Evolutionary conservation across 2,113 vertebrate genomes (phyloP).

Genomic region (Tor tambroides): DNA sequence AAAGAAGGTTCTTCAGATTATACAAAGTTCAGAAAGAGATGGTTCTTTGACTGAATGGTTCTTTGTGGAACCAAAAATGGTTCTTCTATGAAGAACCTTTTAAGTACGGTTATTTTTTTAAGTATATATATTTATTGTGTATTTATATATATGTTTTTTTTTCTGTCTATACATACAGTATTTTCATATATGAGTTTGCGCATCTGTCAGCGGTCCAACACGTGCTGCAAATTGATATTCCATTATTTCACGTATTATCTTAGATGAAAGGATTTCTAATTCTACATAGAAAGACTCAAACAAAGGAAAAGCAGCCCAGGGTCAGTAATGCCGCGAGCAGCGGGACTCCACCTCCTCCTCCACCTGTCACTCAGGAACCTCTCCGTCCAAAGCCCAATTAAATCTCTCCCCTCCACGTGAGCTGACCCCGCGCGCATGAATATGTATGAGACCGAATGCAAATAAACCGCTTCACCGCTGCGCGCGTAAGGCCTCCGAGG

Average conservation of each 20-base stretch:
- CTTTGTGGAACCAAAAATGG: no score
- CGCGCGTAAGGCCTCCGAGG: constrained; percentile 48
- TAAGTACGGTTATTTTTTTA: no score
- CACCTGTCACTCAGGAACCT: constrained; percentile 79
- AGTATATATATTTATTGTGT: no score
- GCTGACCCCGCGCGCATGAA: constrained; percentile 79
- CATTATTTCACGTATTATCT: constrained; percentile 49
- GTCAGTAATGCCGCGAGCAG: constrained; percentile 73
- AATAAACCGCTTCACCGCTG: constrained; percentile 65
- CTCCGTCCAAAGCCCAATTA: constrained; percentile 79
- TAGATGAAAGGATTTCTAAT: constrained; percentile 70
- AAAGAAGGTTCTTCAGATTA: no score
- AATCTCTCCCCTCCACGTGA: constrained; percentile 68
- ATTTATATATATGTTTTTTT: no score
- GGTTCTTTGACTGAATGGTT: no score
- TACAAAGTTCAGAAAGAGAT: no score
- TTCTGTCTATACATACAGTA: no score
- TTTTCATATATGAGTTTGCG: not conserved
- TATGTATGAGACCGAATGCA: constrained; percentile 79
- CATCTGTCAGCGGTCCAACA: constrained; percentile 3
- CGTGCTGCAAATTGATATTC: constrained; percentile 45
- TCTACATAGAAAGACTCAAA: constrained; percentile 64
- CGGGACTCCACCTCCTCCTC: constrained; percentile 74
- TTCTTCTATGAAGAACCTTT: no score
- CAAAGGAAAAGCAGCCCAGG: constrained; percentile 68